Percentiles rank a stretch among this genome's conserved stretches.
Evolutionary conservation across 2,888 invertebrate species (phyloP).

Genomic region (Lycocerus yunnanus): DNA sequence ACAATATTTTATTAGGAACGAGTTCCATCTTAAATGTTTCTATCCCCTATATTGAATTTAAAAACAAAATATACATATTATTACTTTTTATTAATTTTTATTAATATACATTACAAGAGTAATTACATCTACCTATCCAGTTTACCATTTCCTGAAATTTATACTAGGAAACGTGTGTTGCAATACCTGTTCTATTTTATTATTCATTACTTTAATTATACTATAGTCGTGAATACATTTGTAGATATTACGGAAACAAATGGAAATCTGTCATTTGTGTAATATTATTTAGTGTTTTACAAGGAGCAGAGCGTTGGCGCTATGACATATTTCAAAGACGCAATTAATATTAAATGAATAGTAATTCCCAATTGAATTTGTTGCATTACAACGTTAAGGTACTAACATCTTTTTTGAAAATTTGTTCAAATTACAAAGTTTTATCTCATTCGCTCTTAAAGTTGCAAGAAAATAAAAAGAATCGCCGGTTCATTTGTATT

Average conservation of each 20-base stretch:
- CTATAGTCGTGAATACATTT: neutral
- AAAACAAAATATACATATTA: neutral
- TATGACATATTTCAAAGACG: neutral
- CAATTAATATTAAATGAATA: neutral
- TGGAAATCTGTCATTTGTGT: neutral
- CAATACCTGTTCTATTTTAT: neutral
- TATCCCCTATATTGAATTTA: neutral
- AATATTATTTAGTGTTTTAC: neutral
- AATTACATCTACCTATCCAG: neutral
- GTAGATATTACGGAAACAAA: neutral
- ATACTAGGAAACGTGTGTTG: neutral
- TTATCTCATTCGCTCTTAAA: no score
- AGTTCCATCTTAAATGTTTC: neutral
- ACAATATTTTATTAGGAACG: neutral
- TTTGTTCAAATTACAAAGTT: no score
- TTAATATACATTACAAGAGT: no score
- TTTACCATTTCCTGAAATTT: neutral
- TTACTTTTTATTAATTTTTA: no score
- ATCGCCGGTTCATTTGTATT: no score
- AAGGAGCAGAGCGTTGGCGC: neutral
- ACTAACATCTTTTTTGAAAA: no score
- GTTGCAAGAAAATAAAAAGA: no score
- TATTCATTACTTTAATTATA: neutral
- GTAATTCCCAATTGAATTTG: no score
- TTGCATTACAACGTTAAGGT: no score